Evolutionary conservation across 2,797 vertebrate genomes (phyloP).

Genomic region (Rhinophrynus dorsalis): DNA sequence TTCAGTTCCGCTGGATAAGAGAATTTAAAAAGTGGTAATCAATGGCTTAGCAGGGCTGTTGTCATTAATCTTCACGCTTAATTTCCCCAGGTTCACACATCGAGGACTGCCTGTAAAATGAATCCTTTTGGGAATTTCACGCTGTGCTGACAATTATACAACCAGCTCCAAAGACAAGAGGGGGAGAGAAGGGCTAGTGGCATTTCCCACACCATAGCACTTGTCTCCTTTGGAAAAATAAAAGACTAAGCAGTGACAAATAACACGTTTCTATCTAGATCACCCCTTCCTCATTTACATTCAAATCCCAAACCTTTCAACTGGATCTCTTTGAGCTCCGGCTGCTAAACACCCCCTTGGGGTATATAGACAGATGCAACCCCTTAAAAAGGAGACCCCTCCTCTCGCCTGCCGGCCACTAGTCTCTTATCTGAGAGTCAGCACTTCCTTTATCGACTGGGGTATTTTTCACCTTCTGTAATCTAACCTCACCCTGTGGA

Average conservation of each 20-base stretch:
- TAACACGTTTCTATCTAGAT: not conserved
- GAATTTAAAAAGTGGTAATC: constrained; percentile 1
- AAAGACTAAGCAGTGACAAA: not conserved
- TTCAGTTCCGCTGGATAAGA: not conserved
- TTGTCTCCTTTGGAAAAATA: constrained; percentile 45
- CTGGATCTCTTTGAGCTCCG: not conserved
- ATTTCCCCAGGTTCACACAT: constrained; percentile 70
- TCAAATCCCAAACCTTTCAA: constrained; percentile 31
- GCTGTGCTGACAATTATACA: constrained; percentile 69
- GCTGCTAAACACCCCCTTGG: constrained; percentile 10
- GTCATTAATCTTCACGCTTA: constrained; percentile 68
- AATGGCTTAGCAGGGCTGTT: constrained; percentile 59
- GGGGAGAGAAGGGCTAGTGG: constrained; percentile 49
- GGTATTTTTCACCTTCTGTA: constrained; percentile 17
- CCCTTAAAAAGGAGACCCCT: constrained; percentile 6
- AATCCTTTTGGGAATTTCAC: constrained; percentile 77
- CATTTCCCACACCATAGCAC: constrained; percentile 70
- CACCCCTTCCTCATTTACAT: not conserved
- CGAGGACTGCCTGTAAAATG: constrained; percentile 67
- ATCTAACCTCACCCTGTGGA: constrained; percentile 12
- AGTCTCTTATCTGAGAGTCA: not conserved
- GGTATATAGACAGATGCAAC: constrained; percentile 28
- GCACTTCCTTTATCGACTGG: not conserved
- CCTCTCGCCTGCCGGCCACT: constrained; percentile 21
- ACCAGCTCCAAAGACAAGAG: constrained; percentile 59